A percentile compares a stretch with the other conserved stretches of the same genome.
Evolutionary conservation across 2,797 vertebrate species (phyloP).

Genomic region (Mionectes olivaceus): DNA sequence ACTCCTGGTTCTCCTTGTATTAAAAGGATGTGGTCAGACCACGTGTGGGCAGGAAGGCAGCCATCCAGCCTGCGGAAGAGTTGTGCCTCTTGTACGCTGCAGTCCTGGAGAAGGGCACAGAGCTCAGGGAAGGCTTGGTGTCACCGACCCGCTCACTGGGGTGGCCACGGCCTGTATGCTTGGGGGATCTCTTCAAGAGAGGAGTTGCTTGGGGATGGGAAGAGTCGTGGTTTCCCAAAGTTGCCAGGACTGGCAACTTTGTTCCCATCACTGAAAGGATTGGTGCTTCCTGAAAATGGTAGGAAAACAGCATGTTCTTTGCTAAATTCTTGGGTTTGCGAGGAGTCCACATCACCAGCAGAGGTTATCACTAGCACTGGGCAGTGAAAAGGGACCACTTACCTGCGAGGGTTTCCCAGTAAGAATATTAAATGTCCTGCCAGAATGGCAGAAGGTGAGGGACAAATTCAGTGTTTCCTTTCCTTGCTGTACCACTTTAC

Average conservation of each 20-base stretch:
- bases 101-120: not conserved
- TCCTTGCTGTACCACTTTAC: not conserved
- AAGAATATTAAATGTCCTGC: not conserved
- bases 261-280: not conserved
- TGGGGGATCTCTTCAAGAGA: not conserved
- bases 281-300: not conserved
- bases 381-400: not conserved
- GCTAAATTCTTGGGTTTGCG: not conserved
- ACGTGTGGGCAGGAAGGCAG: not conserved
- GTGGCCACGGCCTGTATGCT: accelerated
- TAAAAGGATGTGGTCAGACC: not conserved
- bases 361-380: not conserved
- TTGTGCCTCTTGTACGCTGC: accelerated
- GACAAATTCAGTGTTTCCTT: not conserved
- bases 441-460: not conserved
- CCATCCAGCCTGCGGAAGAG: not conserved
- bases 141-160: not conserved
- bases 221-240: not conserved
- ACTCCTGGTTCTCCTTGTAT: not conserved
- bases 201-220: not conserved
- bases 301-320: not conserved
- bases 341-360: not conserved
- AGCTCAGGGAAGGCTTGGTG: not conserved
- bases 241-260: not conserved
- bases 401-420: accelerated